phyloP scores from a whole-genome alignment of 2,888 invertebrate species.

The Mimas tiliae region DNA sequence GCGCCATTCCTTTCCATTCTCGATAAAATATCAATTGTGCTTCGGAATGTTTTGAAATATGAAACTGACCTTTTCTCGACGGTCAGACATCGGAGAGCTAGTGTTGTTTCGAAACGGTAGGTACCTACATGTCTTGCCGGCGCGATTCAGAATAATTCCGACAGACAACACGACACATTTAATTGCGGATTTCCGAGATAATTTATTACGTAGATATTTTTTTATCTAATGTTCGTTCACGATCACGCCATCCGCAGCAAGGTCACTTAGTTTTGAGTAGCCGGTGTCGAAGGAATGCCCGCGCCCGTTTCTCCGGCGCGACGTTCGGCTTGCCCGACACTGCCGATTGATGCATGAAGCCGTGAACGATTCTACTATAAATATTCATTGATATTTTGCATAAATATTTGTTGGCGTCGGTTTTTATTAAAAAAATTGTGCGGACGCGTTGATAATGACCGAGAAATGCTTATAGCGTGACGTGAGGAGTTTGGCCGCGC shows the following conservation, averaged over 20 bases:
- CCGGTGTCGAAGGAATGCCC: not conserved
- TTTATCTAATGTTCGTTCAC: slow-evolving; percentile 45
- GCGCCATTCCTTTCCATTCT: not conserved
- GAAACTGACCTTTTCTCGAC: slow-evolving; percentile 54
- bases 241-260: slow-evolving; percentile 53
- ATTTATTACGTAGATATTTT: slow-evolving; percentile 48
- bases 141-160: not conserved
- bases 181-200: slow-evolving; percentile 63
- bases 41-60: slow-evolving; percentile 35
- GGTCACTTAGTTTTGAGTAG: slow-evolving; percentile 46
- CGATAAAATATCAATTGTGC: not conserved
- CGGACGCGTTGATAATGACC: slow-evolving; percentile 43
- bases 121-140: slow-evolving; percentile 38
- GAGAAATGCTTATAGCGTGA: slow-evolving; percentile 40
- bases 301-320: slow-evolving; percentile 39
- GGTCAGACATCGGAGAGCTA: slow-evolving; percentile 39
- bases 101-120: slow-evolving; percentile 54
- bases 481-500: slow-evolving; percentile 21
- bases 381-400: slow-evolving; percentile 49
- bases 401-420: slow-evolving; percentile 36
- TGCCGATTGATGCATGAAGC: slow-evolving; percentile 50
- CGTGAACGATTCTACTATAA: slow-evolving; percentile 48
- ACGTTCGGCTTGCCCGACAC: not conserved
- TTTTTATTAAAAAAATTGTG: slow-evolving; percentile 9
- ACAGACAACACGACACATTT: slow-evolving; percentile 33